Evolutionary conservation across 1,140 invertebrate species (phyloP).

Genomic region (Parapsyche elsis): DNA sequence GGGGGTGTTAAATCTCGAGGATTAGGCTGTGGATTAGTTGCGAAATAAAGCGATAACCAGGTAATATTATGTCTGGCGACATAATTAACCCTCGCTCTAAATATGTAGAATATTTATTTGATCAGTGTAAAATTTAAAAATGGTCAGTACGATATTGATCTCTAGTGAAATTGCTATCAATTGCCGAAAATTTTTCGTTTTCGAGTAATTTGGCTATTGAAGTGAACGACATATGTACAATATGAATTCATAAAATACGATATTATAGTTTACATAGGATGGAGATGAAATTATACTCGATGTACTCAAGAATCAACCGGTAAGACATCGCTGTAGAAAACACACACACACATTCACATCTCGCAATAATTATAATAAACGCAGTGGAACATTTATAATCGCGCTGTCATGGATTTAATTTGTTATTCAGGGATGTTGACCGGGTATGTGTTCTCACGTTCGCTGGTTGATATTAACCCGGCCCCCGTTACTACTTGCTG

Average conservation of each 20-base stretch:
- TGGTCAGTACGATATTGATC: too few species aligned
- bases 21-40: background rate
- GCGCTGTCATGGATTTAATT: slow-evolving; percentile 53
- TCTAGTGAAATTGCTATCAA: too few species aligned
- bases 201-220: too few species aligned
- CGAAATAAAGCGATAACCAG: background rate
- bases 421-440: slow-evolving; percentile 43
- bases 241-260: too few species aligned
- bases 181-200: too few species aligned
- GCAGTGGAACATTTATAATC: slow-evolving; percentile 51
- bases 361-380: slow-evolving; percentile 52
- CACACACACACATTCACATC: slow-evolving; percentile 23
- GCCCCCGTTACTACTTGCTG: slow-evolving; percentile 48
- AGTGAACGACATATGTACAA: too few species aligned
- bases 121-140: background rate
- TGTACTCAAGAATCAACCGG: background rate
- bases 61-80: background rate
- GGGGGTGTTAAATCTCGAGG: background rate
- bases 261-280: background rate
- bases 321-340: background rate
- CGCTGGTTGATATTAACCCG: slow-evolving; percentile 44
- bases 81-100: too few species aligned
- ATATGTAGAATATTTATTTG: too few species aligned
- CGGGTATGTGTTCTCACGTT: slow-evolving; percentile 33
- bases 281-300: background rate